Conservation (phyloP, 1,140 invertebrate species). For the Macrobrachium rosenbergii region DNA sequence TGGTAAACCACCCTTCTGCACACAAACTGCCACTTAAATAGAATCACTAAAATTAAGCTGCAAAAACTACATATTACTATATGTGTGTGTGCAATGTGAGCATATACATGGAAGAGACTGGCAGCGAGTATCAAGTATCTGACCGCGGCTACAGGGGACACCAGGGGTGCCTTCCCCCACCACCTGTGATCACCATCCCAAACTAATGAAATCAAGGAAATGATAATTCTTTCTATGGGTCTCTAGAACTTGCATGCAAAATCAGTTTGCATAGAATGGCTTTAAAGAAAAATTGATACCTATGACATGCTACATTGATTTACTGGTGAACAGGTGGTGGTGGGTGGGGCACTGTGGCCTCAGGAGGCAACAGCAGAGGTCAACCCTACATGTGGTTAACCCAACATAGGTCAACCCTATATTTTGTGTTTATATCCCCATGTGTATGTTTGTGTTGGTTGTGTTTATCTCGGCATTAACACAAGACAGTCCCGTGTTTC, state of each 20-base stretch:
- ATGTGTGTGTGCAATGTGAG: too few relatives aligned
- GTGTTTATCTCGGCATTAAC: slow-evolving; percentile 48
- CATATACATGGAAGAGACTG: slow-evolving; percentile 9
- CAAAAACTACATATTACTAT: too few relatives aligned
- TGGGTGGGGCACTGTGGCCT: slow-evolving; percentile 46
- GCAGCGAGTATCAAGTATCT: slow-evolving; percentile 23
- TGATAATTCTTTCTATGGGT: too few relatives aligned
- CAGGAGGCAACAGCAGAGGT: slow-evolving; percentile 44
- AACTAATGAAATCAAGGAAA: too few relatives aligned
- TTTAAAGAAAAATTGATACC: too few relatives aligned
- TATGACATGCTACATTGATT: background rate
- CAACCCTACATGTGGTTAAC: slow-evolving; percentile 43
- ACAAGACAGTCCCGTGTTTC: slow-evolving; percentile 56
- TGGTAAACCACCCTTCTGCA: background rate
- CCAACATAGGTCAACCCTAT: slow-evolving; percentile 46
- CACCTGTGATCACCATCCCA: too few relatives aligned
- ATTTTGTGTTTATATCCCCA: slow-evolving; percentile 46
- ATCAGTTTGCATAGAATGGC: too few relatives aligned
- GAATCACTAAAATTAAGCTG: background rate
- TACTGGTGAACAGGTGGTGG: slow-evolving; percentile 27
- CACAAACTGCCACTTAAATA: slow-evolving; percentile 1
- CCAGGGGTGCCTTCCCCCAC: slow-evolving; percentile 13
- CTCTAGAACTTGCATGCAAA: too few relatives aligned
- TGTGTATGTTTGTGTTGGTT: slow-evolving; percentile 40
- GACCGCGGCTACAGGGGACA: slow-evolving; percentile 30